Base-by-base conservation (phyloP, 2,113 vertebrate genomes). In the Alosa alosa region DNA sequence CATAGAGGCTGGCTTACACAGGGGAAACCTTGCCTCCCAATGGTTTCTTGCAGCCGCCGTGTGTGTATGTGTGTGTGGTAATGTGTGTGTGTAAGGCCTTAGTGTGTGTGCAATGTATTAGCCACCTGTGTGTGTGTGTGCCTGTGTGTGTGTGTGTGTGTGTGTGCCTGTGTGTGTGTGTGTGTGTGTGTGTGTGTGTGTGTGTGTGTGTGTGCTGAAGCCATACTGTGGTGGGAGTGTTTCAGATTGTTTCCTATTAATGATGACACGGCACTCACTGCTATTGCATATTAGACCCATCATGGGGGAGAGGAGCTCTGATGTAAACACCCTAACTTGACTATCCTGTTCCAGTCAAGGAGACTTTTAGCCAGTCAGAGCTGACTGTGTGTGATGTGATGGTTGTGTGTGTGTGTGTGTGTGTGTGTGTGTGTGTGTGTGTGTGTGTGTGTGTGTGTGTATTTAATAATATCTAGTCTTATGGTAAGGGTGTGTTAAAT, bases 171-270 rank as follows among this genome's bases (percentile, higher is more conserved):
- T 60, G 55, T 60, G 55, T 60, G 55, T 60, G 55, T 60, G 55
- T 60, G 55, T 8, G 7, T 60, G 55, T 60, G 55, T 60, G 55
- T 60, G 55, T 60, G 55, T 20, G 55, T 60, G 55, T 8, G 55
- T 8, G 7, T 60, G 55, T 20, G 60, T 64, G 60, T n/a, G 2
- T 83, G 52, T 45, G 13, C 82, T 52, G 50, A 17, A 13, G 1
- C 50, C 50, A 47, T 47, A 47, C 10, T 47, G 46, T 47, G 6
- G 46, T 57, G 1, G 50, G 81, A 87, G n/a, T 87, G 83, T 64
- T 84, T 83, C 47, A 39, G 81, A 87, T 17, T 87, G 83, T 64
- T 84, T 83, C 47, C 45, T 45, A 86, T 46, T 83, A 81, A 81
- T 50, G 64, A 83, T 83, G 81, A 88, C 78, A 78, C 45, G 20